A percentile compares a stretch with the other conserved stretches of the same genome.
These are phyloP conservation scores for Brachyrhaphis roseni DNA, from an alignment of 2,797 vertebrate genomes.

Conservation along the genomic window DNA sequence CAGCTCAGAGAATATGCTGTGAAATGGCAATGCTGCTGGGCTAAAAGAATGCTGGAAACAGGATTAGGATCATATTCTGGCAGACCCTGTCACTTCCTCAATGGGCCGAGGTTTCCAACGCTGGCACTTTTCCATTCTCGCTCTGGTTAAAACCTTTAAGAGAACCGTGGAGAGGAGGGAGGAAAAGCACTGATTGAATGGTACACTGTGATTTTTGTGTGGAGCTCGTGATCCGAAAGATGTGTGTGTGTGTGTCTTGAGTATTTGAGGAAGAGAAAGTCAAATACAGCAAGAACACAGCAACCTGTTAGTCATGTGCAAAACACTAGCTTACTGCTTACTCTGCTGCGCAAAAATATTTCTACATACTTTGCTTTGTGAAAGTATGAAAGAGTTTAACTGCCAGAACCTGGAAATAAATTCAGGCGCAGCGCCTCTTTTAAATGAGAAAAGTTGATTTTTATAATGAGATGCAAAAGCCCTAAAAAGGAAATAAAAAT, in stretches of 20 bases:
- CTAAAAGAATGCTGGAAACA: conserved; percentile 90
- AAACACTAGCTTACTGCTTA: background rate
- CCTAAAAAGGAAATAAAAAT: no score
- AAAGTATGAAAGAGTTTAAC: background rate
- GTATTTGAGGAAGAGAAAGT: background rate
- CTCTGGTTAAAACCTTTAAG: conserved; percentile 81
- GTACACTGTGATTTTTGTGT: conserved; percentile 81
- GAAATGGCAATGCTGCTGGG: conserved; percentile 80
- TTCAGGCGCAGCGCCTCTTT: background rate
- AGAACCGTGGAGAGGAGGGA: conserved; percentile 71
- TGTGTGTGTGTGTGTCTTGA: background rate
- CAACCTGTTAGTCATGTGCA: background rate
- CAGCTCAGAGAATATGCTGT: conserved; percentile 83
- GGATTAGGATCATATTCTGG: conserved; percentile 98
- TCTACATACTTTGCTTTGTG: background rate
- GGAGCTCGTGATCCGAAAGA: conserved; percentile 61
- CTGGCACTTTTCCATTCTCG: conserved; percentile 84
- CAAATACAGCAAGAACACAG: conserved; percentile 16
- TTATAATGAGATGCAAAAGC: no score
- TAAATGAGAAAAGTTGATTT: background rate
- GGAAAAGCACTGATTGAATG: conserved; percentile 77
- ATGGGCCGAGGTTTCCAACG: conserved; percentile 86
- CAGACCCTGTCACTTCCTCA: conserved; percentile 88
- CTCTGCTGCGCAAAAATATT: background rate
- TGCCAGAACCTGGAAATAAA: background rate